Evolutionary conservation across 2,113 vertebrate genomes (phyloP).

Genomic region (Ancistrus triradiatus): DNA sequence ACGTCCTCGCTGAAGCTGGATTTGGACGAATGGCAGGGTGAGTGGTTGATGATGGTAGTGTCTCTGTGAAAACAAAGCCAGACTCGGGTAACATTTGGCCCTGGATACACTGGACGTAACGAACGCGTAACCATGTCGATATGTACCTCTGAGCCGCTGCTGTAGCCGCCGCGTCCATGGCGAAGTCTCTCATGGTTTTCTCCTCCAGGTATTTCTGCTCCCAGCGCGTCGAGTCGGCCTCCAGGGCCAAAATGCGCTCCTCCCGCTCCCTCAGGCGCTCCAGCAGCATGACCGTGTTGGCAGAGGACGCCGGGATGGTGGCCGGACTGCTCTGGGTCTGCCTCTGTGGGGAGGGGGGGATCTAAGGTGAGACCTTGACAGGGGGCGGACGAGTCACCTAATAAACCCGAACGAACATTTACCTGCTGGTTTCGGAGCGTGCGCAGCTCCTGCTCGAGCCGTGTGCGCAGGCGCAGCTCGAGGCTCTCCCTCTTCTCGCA

Average conservation of each 20-base stretch:
- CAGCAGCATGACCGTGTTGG: constrained; percentile 66
- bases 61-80: constrained; percentile 63
- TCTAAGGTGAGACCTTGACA: not conserved
- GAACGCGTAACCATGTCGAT: not conserved
- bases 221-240: constrained; percentile 97
- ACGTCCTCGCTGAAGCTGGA: constrained; percentile 88
- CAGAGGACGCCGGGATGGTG: constrained; percentile 33
- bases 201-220: constrained; percentile 98
- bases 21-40: constrained; percentile 84
- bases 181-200: constrained; percentile 95
- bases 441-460: constrained; percentile 93
- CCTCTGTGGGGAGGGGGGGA: constrained; percentile 60
- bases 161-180: constrained; percentile 91
- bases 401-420: not conserved
- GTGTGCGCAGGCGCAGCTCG: constrained; percentile 83
- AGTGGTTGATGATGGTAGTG: constrained; percentile 93
- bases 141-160: constrained; percentile 83
- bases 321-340: constrained; percentile 57
- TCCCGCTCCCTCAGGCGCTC: constrained; percentile 89
- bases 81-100: not conserved
- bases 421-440: constrained; percentile 89
- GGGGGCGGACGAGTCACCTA: not conserved
- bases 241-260: constrained; percentile 86
- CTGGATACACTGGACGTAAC: not conserved
- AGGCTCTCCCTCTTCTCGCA: constrained; percentile 91